Percentiles rank a stretch among this genome's conserved stretches.
Evolutionary conservation across 2,888 invertebrate genomes (phyloP).

Genomic region (Mythimna vitellina): DNA sequence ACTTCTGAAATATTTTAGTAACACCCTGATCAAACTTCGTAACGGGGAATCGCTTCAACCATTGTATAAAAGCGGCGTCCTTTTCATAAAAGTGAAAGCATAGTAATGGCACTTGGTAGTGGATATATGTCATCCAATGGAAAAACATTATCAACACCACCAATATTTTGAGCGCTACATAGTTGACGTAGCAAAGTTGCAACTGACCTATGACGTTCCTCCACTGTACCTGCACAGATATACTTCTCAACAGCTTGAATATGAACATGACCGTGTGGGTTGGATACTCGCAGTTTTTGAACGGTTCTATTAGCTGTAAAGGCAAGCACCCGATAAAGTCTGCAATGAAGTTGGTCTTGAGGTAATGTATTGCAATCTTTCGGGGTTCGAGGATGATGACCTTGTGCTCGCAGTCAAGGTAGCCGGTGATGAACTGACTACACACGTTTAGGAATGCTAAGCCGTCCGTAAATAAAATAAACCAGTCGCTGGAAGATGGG

Average conservation of each 20-base stretch:
- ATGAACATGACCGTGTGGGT: slow-evolving; percentile 74
- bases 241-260: slow-evolving; percentile 73
- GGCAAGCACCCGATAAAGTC: slow-evolving; percentile 75
- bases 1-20: slow-evolving; percentile 67
- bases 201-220: slow-evolving; percentile 71
- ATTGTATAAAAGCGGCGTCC: slow-evolving; percentile 52
- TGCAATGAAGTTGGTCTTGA: slow-evolving; percentile 68
- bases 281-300: slow-evolving; percentile 69
- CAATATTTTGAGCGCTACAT: slow-evolving; percentile 60
- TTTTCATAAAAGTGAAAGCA: slow-evolving; percentile 66
- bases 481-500: slow-evolving; percentile 68
- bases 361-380: slow-evolving; percentile 73
- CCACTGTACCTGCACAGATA: slow-evolving; percentile 67
- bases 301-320: slow-evolving; percentile 72
- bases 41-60: slow-evolving; percentile 68
- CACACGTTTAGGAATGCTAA: slow-evolving; percentile 73
- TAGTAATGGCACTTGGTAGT: slow-evolving; percentile 77
- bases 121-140: slow-evolving; percentile 79
- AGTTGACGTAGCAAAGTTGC: slow-evolving; percentile 69
- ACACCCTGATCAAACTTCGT: slow-evolving; percentile 10
- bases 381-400: slow-evolving; percentile 71
- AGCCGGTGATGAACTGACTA: slow-evolving; percentile 78
- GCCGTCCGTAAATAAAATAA: slow-evolving; percentile 73
- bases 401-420: slow-evolving; percentile 74
- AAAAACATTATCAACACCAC: slow-evolving; percentile 71